Conservation (phyloP, 92 coral and sea anemone genomes). For the Chrysogorgia sp. region DNA sequence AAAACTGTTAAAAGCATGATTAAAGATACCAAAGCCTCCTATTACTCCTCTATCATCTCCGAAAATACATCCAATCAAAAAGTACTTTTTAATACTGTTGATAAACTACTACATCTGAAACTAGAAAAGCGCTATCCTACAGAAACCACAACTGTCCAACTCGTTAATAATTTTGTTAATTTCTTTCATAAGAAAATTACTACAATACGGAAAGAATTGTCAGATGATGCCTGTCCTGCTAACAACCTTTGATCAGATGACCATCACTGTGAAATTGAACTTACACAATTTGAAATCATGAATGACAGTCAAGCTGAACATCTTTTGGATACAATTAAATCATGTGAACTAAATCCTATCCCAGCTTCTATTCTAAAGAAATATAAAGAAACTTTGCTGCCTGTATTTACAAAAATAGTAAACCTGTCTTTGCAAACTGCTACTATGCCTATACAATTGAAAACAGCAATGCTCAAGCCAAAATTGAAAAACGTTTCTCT, state of each 20-base stretch:
- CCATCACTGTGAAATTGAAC: neutral
- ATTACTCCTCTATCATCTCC: too few relatives aligned
- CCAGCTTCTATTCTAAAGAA: slow-evolving; percentile 10
- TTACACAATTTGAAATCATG: slow-evolving; percentile 2
- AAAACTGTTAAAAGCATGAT: too few relatives aligned
- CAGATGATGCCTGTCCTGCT: slow-evolving; percentile 2
- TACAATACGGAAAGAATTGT: neutral
- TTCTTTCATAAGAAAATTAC: neutral
- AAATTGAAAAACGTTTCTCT: slow-evolving; percentile 57
- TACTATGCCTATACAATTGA: slow-evolving; percentile 41
- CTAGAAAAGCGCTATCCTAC: too few relatives aligned
- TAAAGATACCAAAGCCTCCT: too few relatives aligned
- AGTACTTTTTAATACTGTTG: too few relatives aligned
- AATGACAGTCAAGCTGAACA: neutral
- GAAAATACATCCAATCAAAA: too few relatives aligned
- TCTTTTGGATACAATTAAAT: neutral
- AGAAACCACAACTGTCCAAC: too few relatives aligned
- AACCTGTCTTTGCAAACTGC: slow-evolving; percentile 57
- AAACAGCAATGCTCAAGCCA: slow-evolving; percentile 54
- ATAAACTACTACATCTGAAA: too few relatives aligned
- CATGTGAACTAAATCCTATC: neutral
- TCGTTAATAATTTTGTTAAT: slow-evolving; percentile 1
- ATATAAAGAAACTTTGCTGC: slow-evolving; percentile 24
- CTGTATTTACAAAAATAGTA: slow-evolving; percentile 29
- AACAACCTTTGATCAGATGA: slow-evolving; percentile 9